These are phyloP conservation scores for Morus bassanus DNA, from an alignment of 2,797 vertebrate genomes.

Conservation along the genomic window DNA sequence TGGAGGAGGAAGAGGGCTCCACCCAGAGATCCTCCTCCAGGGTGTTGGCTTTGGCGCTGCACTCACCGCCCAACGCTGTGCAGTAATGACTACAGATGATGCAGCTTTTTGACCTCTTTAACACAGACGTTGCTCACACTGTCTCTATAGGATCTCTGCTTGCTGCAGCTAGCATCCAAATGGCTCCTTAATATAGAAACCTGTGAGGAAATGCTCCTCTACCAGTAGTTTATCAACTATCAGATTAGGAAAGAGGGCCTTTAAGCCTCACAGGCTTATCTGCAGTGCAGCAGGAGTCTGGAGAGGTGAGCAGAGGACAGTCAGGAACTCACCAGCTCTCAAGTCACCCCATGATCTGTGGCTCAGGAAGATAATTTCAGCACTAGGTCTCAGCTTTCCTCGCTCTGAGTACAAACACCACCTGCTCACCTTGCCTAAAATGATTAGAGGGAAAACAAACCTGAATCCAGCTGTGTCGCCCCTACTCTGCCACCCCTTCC, in stretches of 20 bases:
- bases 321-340: neutral
- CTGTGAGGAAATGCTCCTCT: conserved; percentile 26
- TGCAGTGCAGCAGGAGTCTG: conserved; percentile 36
- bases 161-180: conserved; percentile 24
- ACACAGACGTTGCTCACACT: conserved; percentile 22
- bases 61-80: neutral
- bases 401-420: neutral
- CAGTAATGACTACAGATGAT: conserved; percentile 33
- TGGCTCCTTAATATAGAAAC: conserved; percentile 16
- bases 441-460: neutral
- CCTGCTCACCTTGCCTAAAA: neutral
- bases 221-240: conserved; percentile 4
- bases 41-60: neutral
- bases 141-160: neutral
- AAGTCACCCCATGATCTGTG: neutral
- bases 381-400: neutral
- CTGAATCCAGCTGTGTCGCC: neutral
- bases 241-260: neutral
- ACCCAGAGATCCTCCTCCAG: conserved; percentile 19
- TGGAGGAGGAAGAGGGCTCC: conserved; percentile 27
- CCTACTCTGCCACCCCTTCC: neutral
- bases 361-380: neutral
- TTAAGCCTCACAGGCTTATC: neutral
- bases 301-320: neutral
- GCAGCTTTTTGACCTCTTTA: conserved; percentile 57